Evolutionary conservation across 1,140 invertebrate species (phyloP).

Genomic region (Achroia grisella): DNA sequence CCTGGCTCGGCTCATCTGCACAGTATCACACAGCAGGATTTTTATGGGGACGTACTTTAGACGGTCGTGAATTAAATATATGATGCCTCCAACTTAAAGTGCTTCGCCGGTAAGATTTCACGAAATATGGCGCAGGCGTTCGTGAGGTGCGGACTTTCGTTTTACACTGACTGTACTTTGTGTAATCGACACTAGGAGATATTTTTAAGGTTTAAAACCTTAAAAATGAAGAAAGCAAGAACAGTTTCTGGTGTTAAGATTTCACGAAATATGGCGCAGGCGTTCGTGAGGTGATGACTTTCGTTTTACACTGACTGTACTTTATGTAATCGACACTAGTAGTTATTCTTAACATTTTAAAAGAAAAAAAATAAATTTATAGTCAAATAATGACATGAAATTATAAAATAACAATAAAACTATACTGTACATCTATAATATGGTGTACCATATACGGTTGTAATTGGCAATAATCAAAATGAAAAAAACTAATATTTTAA

Average conservation of each 20-base stretch:
- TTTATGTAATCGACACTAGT: conserved; percentile 1
- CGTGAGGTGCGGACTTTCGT: conserved; percentile 3
- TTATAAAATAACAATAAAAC: no score
- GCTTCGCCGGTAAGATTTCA: conserved; percentile 60
- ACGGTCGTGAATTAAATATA: conserved; percentile 67
- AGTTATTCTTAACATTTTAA: no score
- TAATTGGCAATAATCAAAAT: no score
- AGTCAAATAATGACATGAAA: no score
- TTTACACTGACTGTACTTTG: neutral
- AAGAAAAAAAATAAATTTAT: no score
- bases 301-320: neutral
- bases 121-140: conserved; percentile 43
- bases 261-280: conserved; percentile 53
- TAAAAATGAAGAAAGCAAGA: no score
- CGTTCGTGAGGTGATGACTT: conserved; percentile 6
- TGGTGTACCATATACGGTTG: no score
- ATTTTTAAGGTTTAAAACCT: no score
- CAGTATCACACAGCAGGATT: conserved; percentile 62
- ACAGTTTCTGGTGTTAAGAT: no score
- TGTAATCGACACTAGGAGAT: neutral
- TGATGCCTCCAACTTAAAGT: conserved; percentile 53
- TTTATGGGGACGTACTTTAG: conserved; percentile 66
- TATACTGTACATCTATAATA: no score
- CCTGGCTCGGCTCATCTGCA: conserved; percentile 61
- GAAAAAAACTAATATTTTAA: no score